A percentile compares a stretch with the other conserved stretches of the same genome.
Conservation (phyloP, 2,797 vertebrate species). For the Anableps anableps region DNA sequence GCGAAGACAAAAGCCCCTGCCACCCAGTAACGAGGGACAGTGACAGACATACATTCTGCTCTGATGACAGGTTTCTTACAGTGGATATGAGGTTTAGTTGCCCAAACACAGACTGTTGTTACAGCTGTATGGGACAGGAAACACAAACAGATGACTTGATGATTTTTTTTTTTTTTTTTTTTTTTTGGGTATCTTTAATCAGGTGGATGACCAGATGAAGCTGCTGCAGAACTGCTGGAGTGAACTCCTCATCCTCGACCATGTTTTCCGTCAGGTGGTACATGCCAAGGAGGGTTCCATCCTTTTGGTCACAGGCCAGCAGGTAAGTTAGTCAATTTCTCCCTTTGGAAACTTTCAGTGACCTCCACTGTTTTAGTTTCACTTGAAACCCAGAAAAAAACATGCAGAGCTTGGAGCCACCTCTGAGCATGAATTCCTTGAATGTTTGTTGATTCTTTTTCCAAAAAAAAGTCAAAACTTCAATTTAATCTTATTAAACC, state of each 20-base stretch:
- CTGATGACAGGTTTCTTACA: conserved; percentile 7
- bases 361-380: background rate
- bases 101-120: conserved; percentile 16
- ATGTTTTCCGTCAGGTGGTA: conserved; percentile 97
- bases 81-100: conserved; percentile 18
- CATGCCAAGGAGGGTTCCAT: conserved; percentile 96
- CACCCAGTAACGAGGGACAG: conserved; percentile 6
- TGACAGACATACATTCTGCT: conserved; percentile 23
- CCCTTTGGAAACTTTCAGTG: background rate
- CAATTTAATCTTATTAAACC: conserved; percentile 70
- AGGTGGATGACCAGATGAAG: conserved; percentile 99
- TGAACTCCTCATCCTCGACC: conserved; percentile 97
- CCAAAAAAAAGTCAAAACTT: background rate
- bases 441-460: conserved; percentile 70
- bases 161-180: conserved; percentile 31
- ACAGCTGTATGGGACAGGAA: conserved; percentile 14
- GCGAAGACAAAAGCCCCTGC: background rate
- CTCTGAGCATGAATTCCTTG: conserved; percentile 40
- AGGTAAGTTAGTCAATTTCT: conserved; percentile 81
- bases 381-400: background rate
- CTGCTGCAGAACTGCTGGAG: conserved; percentile 99
- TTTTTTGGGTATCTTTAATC: conserved; percentile 29
- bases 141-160: conserved; percentile 18
- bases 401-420: background rate
- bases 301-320: conserved; percentile 96